Base-by-base conservation (phyloP, 1,140 invertebrate genomes). In the Caenorhabditis remanei region DNA sequence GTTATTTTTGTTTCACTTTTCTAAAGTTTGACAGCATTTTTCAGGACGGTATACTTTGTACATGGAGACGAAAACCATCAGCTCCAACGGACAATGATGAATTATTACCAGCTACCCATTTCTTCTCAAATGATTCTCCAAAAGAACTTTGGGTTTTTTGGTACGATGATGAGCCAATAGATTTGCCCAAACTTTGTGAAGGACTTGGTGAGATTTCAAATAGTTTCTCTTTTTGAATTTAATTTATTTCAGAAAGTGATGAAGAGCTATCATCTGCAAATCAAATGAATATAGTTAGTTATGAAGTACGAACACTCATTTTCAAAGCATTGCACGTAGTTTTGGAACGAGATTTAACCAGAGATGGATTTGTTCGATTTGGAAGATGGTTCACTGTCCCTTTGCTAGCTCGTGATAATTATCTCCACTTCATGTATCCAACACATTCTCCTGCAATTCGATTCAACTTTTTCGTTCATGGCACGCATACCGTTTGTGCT, bases 131-230 rank as follows among this genome's bases (percentile, higher is more conserved):
- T 65, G 71, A 87, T 58, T 50, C 56, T 67, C 16, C 50, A 9
- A 63, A 88, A 67, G 88, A 89, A 50, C 83, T 89, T 11, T 89
- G 88, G 88, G 85, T 89, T 14, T 89, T 89, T 58, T 89, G 88
- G 88, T 89, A 83, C 43, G 85, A 43, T n/a, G 83, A 89, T 11
- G 85, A 88, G 48, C 87, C 86, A 16, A 63, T 21, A 43, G 7
- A 13, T 14, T 24, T 87, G 63, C 6, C 3, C 2, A 56, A 79
- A 13, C 16, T 50, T 14, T 63, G 55, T 55, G 63, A 63, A 55
- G 56, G 87, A 55, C 46, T 87, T 0, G 87, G 87, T 55, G 32
- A 32, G 32, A 75, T 83, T 4, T 56, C 48, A 9, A 63, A 13
- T 48, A 4, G 32, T 50, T 85, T n/a, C 3, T 55, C 0, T 40